Percentiles rank a stretch among this genome's conserved stretches.
phyloP scores from a whole-genome alignment of 2,113 vertebrate genomes.

The Nyctibius bracteatus region DNA sequence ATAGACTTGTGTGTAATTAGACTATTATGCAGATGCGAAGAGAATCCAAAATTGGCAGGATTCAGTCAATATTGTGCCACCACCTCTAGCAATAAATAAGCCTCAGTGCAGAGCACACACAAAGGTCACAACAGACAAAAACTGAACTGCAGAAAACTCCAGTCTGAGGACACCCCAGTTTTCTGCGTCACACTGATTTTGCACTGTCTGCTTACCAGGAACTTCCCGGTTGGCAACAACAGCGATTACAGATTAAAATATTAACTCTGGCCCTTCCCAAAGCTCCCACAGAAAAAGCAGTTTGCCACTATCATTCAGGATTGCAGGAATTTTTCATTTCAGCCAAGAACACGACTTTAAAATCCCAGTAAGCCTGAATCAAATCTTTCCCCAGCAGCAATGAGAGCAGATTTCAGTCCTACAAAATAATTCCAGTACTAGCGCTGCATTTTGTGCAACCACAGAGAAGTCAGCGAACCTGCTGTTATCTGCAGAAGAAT shows the following conservation, averaged over 20 bases:
- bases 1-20: neutral
- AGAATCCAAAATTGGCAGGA: neutral
- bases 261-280: neutral
- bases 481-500: accelerated
- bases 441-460: neutral
- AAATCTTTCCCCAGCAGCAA: accelerated
- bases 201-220: neutral
- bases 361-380: neutral
- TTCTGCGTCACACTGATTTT: neutral
- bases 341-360: neutral
- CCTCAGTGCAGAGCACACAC: neutral
- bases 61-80: neutral
- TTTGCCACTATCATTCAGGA: neutral
- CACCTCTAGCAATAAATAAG: neutral
- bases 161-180: neutral
- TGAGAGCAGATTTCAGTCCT: neutral
- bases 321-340: neutral
- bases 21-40: neutral
- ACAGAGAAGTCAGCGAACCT: neutral
- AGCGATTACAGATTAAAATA: neutral
- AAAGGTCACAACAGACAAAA: neutral
- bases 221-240: neutral
- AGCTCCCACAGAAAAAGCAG: neutral
- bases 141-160: neutral
- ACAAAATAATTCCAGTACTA: neutral